A percentile compares a stretch with the other conserved stretches of the same genome.
These are phyloP conservation scores for Pterocles gutturalis DNA, from an alignment of 2,113 vertebrate species.

Conservation along the genomic window DNA sequence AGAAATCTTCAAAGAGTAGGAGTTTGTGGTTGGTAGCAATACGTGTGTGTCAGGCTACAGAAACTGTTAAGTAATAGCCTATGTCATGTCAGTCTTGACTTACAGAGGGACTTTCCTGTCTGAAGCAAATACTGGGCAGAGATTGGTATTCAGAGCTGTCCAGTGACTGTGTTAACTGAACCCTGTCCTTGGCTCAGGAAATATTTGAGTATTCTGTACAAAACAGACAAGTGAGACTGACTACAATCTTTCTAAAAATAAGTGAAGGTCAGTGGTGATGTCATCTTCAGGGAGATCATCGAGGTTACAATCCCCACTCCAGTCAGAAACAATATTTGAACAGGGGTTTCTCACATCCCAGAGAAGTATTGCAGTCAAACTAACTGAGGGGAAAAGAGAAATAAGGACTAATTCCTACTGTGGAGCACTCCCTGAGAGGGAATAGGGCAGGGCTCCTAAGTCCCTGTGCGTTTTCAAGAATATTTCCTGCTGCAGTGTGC, in stretches of 20 bases:
- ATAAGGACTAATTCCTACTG: not conserved
- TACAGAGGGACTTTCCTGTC: not conserved
- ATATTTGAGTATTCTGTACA: not conserved
- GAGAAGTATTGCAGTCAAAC: not conserved
- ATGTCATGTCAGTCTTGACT: not conserved
- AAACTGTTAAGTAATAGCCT: not conserved
- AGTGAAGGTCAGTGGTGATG: slow-evolving; percentile 9
- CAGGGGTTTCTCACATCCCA: not conserved
- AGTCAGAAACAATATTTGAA: not conserved
- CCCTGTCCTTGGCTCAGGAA: slow-evolving; percentile 14
- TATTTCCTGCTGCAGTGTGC: not conserved
- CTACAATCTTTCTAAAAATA: slow-evolving; percentile 33
- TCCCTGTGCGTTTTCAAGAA: not conserved
- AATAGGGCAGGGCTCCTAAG: not conserved
- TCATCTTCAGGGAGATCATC: not conserved
- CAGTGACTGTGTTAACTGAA: not conserved
- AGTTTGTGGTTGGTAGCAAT: not conserved
- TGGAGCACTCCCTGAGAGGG: not conserved
- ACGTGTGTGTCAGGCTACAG: not conserved
- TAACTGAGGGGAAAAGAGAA: not conserved
- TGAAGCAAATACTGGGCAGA: not conserved
- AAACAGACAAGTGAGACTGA: not conserved
- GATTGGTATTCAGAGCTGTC: not conserved
- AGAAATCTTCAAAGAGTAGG: not conserved
- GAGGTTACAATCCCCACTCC: not conserved